These are phyloP conservation scores for Spea hammondii DNA, from an alignment of 2,797 vertebrate genomes.

Conservation along the genomic window DNA sequence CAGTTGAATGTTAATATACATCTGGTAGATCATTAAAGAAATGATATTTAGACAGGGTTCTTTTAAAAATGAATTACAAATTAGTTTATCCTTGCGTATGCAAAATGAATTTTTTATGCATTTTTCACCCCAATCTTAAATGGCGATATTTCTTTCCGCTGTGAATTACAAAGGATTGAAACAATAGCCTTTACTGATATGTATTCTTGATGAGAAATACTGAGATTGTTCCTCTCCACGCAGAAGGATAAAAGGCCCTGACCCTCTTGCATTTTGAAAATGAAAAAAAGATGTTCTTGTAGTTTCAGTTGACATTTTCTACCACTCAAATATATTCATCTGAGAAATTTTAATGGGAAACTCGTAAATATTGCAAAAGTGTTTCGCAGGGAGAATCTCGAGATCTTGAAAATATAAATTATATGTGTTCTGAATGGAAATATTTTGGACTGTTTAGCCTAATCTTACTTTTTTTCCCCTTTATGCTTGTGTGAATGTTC, in stretches of 20 bases:
- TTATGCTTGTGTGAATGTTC: no score
- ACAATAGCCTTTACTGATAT: background rate
- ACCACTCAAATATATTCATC: constrained; percentile 15
- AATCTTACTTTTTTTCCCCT: no score
- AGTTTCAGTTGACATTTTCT: constrained; percentile 9
- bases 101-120: constrained; percentile 1
- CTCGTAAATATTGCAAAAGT: constrained; percentile 16
- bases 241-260: constrained; percentile 15
- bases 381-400: background rate
- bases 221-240: background rate
- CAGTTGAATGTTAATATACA: constrained; percentile 37
- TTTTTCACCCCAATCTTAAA: background rate
- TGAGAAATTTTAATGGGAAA: constrained; percentile 28
- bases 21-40: constrained; percentile 43
- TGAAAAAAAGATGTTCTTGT: constrained; percentile 20
- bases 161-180: constrained; percentile 10
- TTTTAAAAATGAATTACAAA: constrained; percentile 29
- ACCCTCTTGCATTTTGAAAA: constrained; percentile 27
- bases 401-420: background rate
- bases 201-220: background rate
- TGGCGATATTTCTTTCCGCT: background rate
- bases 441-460: no score
- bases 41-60: constrained; percentile 13
- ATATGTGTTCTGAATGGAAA: no score
- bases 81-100: constrained; percentile 14